Conservation (phyloP, 2,888 invertebrate species). For the Sinelater perroti region DNA sequence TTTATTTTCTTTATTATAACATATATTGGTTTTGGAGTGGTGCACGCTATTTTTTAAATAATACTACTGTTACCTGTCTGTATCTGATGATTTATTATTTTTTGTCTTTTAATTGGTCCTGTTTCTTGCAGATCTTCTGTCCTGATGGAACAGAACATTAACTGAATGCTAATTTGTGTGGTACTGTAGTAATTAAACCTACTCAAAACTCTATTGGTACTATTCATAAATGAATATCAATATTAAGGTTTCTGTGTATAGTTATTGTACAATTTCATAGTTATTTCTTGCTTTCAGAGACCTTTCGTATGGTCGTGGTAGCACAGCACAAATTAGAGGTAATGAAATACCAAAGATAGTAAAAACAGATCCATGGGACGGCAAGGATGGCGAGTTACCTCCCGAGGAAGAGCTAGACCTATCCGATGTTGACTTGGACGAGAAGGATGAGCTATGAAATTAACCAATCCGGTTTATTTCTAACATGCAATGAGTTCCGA, state of each 20-base stretch:
- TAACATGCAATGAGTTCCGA: conserved; percentile 2
- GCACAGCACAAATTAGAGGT: conserved; percentile 87
- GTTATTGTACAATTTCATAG: not conserved
- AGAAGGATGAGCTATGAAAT: conserved; percentile 77
- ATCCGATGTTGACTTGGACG: conserved; percentile 86
- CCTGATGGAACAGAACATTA: too few relatives aligned
- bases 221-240: not conserved
- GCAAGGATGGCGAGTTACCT: conserved; percentile 89
- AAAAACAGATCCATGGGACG: conserved; percentile 86
- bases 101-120: too few relatives aligned
- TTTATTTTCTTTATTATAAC: too few relatives aligned
- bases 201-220: not conserved
- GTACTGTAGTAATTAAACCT: too few relatives aligned
- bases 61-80: too few relatives aligned
- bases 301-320: conserved; percentile 89
- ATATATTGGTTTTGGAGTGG: too few relatives aligned
- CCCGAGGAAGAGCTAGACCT: conserved; percentile 91
- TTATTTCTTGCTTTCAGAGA: conserved; percentile 74
- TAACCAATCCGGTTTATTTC: not conserved
- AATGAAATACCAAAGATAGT: conserved; percentile 78
- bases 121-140: too few relatives aligned
- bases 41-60: too few relatives aligned
- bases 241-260: not conserved
- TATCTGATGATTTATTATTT: too few relatives aligned
- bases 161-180: too few relatives aligned